These are phyloP conservation scores for Trissolcus japonicus DNA, from an alignment of 2,888 invertebrate genomes.

Conservation along the genomic window DNA sequence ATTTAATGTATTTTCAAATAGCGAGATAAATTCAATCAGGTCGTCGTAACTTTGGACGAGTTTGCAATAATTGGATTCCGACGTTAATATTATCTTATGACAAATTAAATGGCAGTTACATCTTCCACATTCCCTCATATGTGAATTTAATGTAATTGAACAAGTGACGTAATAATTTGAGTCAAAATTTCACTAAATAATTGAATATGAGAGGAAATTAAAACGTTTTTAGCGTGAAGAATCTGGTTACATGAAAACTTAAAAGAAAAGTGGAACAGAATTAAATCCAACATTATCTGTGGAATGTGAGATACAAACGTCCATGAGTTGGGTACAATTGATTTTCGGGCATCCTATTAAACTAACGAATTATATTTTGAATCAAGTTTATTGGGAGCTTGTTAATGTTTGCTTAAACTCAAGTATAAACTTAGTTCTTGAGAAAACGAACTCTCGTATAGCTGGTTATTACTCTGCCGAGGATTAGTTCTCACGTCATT, in stretches of 20 bases:
- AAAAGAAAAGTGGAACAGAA: neutral
- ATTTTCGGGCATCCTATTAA: conserved; percentile 18
- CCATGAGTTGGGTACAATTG: conserved; percentile 16
- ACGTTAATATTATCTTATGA: too few relatives aligned
- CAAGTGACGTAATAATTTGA: too few relatives aligned
- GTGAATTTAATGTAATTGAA: too few relatives aligned
- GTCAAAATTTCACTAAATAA: too few relatives aligned
- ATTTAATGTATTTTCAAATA: too few relatives aligned
- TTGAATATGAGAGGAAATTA: too few relatives aligned
- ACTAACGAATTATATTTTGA: conserved; percentile 31
- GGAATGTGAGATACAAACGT: neutral
- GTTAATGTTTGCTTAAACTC: conserved; percentile 32
- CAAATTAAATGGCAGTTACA: too few relatives aligned
- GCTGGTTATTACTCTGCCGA: conserved; percentile 30
- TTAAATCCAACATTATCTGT: neutral
- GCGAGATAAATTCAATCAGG: too few relatives aligned
- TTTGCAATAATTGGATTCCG: too few relatives aligned
- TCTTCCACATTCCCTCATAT: too few relatives aligned
- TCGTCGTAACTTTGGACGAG: too few relatives aligned
- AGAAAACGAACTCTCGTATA: conserved; percentile 20
- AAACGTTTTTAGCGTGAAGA: too few relatives aligned
- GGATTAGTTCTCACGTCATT: conserved; percentile 43
- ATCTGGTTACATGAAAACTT: neutral
- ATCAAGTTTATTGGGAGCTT: conserved; percentile 35
- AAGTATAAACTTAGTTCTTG: conserved; percentile 26